phyloP scores from a whole-genome alignment of 2,888 invertebrate genomes.

The Orchesellides sinensis region DNA sequence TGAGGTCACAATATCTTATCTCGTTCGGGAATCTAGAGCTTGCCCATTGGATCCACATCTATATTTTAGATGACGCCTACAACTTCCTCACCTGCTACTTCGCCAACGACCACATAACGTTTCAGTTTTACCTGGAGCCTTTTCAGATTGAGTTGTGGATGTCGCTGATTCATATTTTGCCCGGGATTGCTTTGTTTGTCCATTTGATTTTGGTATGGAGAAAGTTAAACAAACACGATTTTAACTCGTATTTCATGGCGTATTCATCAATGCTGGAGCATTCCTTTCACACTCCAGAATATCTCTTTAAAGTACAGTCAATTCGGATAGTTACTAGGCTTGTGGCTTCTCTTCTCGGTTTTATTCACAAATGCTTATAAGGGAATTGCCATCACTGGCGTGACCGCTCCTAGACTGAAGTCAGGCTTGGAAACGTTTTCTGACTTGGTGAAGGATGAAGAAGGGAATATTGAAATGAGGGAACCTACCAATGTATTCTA shows the following conservation, averaged over 20 bases:
- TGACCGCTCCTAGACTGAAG: neutral
- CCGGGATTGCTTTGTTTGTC: neutral
- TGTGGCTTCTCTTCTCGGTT: neutral
- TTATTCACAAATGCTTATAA: constrained; percentile 17
- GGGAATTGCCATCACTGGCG: constrained; percentile 10
- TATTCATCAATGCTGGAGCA: constrained; percentile 9
- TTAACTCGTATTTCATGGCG: neutral
- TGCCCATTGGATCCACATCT: neutral
- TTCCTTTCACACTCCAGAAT: neutral
- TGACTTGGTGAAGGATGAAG: neutral
- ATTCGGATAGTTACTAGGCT: neutral
- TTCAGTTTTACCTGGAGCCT: neutral
- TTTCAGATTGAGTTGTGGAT: constrained; percentile 18
- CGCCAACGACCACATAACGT: neutral
- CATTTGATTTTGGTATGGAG: neutral
- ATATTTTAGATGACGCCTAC: neutral
- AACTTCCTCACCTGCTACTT: constrained; percentile 8
- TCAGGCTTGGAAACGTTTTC: neutral
- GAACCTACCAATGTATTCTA: neutral
- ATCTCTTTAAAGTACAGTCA: neutral
- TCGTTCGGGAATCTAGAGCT: neutral
- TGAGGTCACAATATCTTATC: neutral
- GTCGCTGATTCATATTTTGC: neutral
- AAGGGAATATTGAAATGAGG: neutral
- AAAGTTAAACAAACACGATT: neutral